Evolutionary conservation across 2,113 vertebrate species (phyloP).

Genomic region (Leptobrachium leishanense): DNA sequence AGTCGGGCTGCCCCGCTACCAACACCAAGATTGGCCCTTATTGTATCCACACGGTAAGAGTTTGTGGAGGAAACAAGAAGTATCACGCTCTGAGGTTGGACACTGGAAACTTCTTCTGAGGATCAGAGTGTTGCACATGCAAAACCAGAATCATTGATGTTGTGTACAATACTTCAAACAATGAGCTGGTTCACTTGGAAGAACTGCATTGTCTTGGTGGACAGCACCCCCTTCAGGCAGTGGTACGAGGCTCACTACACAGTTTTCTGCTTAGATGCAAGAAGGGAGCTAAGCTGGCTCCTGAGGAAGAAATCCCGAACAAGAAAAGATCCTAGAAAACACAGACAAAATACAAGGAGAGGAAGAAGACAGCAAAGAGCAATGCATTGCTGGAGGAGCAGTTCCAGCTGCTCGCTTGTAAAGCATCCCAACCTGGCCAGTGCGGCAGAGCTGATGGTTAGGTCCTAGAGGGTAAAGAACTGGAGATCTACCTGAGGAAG

Average conservation of each 20-base stretch:
- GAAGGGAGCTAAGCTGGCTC: constrained; percentile 95
- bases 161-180: constrained; percentile 98
- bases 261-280: constrained; percentile 92
- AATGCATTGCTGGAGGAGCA: too few relatives aligned
- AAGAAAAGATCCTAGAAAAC: too few relatives aligned
- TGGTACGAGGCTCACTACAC: constrained; percentile 96
- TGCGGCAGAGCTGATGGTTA: too few relatives aligned
- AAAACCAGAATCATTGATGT: constrained; percentile 98
- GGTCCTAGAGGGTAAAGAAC: too few relatives aligned
- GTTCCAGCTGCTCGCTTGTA: too few relatives aligned
- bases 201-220: constrained; percentile 92
- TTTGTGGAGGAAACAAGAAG: constrained; percentile 93
- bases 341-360: too few relatives aligned
- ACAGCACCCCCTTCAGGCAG: constrained; percentile 94
- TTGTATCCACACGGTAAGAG: constrained; percentile 92
- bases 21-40: constrained; percentile 96
- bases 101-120: constrained; percentile 95
- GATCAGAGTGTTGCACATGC: constrained; percentile 94
- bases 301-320: too few relatives aligned
- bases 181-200: constrained; percentile 94
- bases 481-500: too few relatives aligned
- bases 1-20: constrained; percentile 88
- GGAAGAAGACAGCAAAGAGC: too few relatives aligned
- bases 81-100: constrained; percentile 91
- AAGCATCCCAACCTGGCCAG: too few relatives aligned